Conservation (phyloP, 2,113 vertebrate species). For the Haemorhous mexicanus region DNA sequence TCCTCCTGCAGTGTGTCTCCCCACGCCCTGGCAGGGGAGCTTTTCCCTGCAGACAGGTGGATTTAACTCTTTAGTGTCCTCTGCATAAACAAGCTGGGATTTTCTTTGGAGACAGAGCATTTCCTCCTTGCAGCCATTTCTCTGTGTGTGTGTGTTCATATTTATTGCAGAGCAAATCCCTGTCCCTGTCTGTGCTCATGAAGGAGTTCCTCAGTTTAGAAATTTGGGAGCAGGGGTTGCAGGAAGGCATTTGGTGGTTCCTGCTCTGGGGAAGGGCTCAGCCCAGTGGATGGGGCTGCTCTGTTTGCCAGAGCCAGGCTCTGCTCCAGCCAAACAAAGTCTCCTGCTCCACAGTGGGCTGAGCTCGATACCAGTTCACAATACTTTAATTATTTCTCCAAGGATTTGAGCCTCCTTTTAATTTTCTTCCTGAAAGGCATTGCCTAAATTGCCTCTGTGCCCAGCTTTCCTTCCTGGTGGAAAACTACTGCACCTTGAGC, state of each 20-base stretch:
- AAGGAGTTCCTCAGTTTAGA: fast-evolving
- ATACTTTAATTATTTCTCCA: not conserved
- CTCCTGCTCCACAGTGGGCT: not conserved
- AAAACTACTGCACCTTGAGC: not conserved
- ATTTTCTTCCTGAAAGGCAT: conserved; percentile 9
- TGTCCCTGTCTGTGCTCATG: fast-evolving
- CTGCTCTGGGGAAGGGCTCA: not conserved
- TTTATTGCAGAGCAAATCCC: not conserved
- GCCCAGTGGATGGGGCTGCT: not conserved
- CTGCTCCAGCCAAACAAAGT: not conserved
- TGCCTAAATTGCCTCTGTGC: not conserved
- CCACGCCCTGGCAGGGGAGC: not conserved
- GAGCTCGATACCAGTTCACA: not conserved
- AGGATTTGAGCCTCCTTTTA: not conserved
- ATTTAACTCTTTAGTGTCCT: not conserved
- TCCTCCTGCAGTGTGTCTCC: not conserved
- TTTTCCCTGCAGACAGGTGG: not conserved
- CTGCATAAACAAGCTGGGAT: not conserved
- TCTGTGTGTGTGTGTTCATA: fast-evolving
- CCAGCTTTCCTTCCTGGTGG: not conserved
- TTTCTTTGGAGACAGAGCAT: too few species aligned
- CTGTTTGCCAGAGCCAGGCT: not conserved
- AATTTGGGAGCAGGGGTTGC: not conserved
- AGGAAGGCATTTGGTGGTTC: not conserved
- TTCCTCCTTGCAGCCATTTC: not conserved